These are phyloP conservation scores for Serrognathus titanus DNA, from an alignment of 2,888 invertebrate genomes.

Conservation along the genomic window DNA sequence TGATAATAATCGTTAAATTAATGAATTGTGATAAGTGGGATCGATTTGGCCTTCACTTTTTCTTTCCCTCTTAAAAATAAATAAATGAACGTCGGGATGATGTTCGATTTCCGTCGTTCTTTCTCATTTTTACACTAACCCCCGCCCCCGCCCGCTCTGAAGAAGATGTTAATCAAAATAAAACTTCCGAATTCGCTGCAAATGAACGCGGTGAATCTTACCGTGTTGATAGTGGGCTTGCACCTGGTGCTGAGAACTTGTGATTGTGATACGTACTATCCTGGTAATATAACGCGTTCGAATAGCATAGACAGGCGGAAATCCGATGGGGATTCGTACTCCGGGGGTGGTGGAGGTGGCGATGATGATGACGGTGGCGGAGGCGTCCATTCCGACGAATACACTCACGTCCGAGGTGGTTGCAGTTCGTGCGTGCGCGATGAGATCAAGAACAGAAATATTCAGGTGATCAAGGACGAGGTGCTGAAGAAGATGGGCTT, in stretches of 20 bases:
- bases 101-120: no score
- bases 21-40: no score
- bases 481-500: conserved; percentile 59
- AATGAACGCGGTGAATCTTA: no score
- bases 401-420: conserved; percentile 44
- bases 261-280: conserved; percentile 1
- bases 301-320: conserved; percentile 7
- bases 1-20: no score
- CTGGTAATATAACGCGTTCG: conserved; percentile 1
- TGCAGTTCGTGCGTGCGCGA: conserved; percentile 56
- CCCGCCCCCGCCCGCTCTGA: no score
- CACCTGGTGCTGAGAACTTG: conserved; percentile 10
- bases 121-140: no score
- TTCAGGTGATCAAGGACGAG: conserved; percentile 59
- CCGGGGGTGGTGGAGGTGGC: neutral
- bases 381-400: conserved; percentile 5
- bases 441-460: conserved; percentile 55
- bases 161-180: no score
- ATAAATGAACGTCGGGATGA: no score
- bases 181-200: no score
- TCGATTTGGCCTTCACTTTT: no score
- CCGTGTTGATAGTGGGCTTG: neutral
- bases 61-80: no score
- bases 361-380: conserved; percentile 4
- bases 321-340: neutral